phyloP scores from a whole-genome alignment of 1,140 invertebrate genomes.

The Chymomyza costata region DNA sequence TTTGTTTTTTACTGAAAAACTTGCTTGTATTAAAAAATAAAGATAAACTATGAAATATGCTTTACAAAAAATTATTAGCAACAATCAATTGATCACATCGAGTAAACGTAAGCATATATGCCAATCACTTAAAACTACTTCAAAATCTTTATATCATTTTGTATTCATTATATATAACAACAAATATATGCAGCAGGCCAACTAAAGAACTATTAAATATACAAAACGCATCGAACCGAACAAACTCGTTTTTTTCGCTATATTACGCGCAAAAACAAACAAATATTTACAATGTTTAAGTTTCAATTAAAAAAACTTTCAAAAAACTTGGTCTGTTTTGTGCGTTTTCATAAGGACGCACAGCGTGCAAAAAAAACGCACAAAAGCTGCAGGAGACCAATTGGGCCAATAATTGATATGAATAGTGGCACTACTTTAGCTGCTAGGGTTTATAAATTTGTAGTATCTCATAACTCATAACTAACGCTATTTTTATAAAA shows the following conservation, averaged over 20 bases:
- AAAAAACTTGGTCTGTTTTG: no score
- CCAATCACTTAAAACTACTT: constrained; percentile 58
- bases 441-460: no score
- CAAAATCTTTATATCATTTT: constrained; percentile 48
- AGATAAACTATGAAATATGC: constrained; percentile 23
- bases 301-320: no score
- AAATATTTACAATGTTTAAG: constrained; percentile 22
- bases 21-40: constrained; percentile 19
- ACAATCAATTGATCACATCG: constrained; percentile 68
- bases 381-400: no score
- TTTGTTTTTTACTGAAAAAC: constrained; percentile 22
- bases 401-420: no score
- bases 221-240: no score
- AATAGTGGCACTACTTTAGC: no score
- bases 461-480: no score
- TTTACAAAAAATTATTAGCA: constrained; percentile 49
- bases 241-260: no score
- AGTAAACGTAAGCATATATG: constrained; percentile 41
- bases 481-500: no score
- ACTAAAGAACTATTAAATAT: constrained; percentile 32
- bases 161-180: constrained; percentile 60
- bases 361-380: constrained; percentile 35
- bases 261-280: no score
- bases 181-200: constrained; percentile 39
- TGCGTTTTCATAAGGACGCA: constrained; percentile 15